These are phyloP conservation scores for Caranx melampygus DNA, from an alignment of 2,113 vertebrate species.

Conservation along the genomic window DNA sequence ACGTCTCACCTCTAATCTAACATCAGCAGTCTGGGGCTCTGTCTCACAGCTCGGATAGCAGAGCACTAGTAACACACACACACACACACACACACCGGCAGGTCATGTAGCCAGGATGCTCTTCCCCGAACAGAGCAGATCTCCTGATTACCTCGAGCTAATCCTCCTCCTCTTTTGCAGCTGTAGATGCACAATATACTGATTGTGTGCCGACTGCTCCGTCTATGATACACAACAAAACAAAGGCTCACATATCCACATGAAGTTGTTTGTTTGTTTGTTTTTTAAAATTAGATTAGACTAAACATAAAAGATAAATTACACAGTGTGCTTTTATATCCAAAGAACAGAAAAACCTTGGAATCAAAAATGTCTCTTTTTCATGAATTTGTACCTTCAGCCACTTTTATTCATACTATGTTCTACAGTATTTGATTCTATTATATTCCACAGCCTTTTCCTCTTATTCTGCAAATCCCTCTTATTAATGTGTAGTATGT, in stretches of 20 bases:
- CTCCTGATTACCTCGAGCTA: constrained; percentile 60
- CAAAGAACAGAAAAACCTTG: not conserved
- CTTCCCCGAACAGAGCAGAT: constrained; percentile 60
- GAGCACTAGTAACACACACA: constrained; percentile 22
- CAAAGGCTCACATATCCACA: not conserved
- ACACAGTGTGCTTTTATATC: not conserved
- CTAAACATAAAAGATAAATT: not conserved
- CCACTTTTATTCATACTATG: not conserved
- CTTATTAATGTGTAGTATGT: constrained; percentile 3
- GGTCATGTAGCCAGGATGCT: constrained; percentile 66
- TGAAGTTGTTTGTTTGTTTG: not conserved
- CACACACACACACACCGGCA: constrained; percentile 36
- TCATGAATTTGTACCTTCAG: too few species aligned
- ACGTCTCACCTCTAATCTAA: constrained; percentile 80
- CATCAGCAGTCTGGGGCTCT: constrained; percentile 72
- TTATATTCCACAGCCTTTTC: constrained; percentile 9
- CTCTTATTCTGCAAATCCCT: not conserved
- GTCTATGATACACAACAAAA: constrained; percentile 17
- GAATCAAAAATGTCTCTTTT: not conserved
- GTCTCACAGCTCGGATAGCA: constrained; percentile 65
- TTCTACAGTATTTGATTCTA: constrained; percentile 5
- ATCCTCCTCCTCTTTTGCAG: constrained; percentile 54
- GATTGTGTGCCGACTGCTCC: constrained; percentile 37
- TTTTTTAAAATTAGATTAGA: not conserved
- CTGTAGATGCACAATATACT: constrained; percentile 28